Percentiles rank a stretch among this genome's conserved stretches.
phyloP scores from a whole-genome alignment of 2,888 invertebrate species.

The Endomychus coccineus region DNA sequence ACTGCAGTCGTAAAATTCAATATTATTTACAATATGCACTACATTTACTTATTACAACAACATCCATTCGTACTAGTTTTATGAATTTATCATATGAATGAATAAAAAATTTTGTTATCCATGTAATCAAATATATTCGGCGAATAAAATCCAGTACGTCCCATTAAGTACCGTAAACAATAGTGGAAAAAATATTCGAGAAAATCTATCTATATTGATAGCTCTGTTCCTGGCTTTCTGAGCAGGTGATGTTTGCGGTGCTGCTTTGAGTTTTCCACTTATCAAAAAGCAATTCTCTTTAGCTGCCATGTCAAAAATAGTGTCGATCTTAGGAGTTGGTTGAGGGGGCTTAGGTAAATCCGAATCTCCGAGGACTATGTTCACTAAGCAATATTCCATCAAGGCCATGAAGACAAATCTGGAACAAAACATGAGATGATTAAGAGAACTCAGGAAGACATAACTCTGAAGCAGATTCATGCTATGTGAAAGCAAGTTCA shows the following conservation, averaged over 20 bases:
- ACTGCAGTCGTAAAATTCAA: too few species aligned
- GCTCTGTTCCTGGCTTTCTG: slow-evolving; percentile 57
- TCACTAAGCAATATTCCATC: slow-evolving; percentile 88
- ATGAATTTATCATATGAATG: too few species aligned
- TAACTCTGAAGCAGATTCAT: not conserved
- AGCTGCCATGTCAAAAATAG: slow-evolving; percentile 48
- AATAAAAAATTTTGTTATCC: too few species aligned
- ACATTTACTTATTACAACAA: too few species aligned
- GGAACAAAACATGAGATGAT: too few species aligned
- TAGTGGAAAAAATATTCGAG: slow-evolving; percentile 62
- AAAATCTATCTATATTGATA: slow-evolving; percentile 63
- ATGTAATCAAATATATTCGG: slow-evolving; percentile 65
- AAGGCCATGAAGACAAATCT: slow-evolving; percentile 89
- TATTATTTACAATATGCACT: too few species aligned
- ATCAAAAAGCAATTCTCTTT: slow-evolving; percentile 44
- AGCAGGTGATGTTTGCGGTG: slow-evolving; percentile 48
- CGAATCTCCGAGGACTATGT: slow-evolving; percentile 72
- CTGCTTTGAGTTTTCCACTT: slow-evolving; percentile 31
- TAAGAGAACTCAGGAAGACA: not conserved
- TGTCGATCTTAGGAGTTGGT: slow-evolving; percentile 48
- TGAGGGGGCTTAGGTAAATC: slow-evolving; percentile 52
- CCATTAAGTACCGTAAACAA: slow-evolving; percentile 60
- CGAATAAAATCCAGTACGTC: slow-evolving; percentile 67
- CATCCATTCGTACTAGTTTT: too few species aligned
- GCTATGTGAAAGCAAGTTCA: too few species aligned